Conservation (phyloP, 2,888 invertebrate species). For the Caenorhabditis sp. region DNA sequence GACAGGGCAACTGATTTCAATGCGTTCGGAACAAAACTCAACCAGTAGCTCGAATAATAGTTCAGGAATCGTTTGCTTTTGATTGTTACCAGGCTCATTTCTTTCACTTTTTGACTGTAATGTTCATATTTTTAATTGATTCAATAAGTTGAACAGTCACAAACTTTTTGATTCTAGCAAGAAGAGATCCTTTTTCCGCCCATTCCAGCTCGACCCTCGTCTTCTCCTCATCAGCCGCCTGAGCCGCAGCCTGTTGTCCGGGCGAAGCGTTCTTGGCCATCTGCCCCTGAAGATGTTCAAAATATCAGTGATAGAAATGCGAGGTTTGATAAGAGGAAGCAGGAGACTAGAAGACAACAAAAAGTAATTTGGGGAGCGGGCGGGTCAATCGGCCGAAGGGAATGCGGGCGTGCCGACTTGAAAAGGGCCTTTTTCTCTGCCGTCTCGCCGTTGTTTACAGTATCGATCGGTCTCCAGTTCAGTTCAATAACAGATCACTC, state of each 20-base stretch:
- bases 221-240: constrained; percentile 53
- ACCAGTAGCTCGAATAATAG: constrained; percentile 61
- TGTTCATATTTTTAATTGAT: background rate
- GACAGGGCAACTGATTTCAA: constrained; percentile 71
- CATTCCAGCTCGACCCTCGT: constrained; percentile 57
- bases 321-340: constrained; percentile 13
- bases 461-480: constrained; percentile 16
- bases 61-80: constrained; percentile 58
- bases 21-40: constrained; percentile 62
- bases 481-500: constrained; percentile 13
- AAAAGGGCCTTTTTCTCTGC: constrained; percentile 14
- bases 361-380: constrained; percentile 28
- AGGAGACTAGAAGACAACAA: constrained; percentile 11
- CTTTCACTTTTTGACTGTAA: constrained; percentile 59
- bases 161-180: constrained; percentile 60
- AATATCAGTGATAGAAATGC: background rate
- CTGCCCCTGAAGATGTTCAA: constrained; percentile 32
- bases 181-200: constrained; percentile 60
- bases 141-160: too few relatives aligned
- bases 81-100: constrained; percentile 55
- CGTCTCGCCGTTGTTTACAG: constrained; percentile 18
- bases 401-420: constrained; percentile 25
- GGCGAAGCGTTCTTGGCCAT: constrained; percentile 49
- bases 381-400: constrained; percentile 7
- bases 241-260: constrained; percentile 46